phyloP scores from a whole-genome alignment of 2,888 invertebrate species.

The Liodrosophila aerea region DNA sequence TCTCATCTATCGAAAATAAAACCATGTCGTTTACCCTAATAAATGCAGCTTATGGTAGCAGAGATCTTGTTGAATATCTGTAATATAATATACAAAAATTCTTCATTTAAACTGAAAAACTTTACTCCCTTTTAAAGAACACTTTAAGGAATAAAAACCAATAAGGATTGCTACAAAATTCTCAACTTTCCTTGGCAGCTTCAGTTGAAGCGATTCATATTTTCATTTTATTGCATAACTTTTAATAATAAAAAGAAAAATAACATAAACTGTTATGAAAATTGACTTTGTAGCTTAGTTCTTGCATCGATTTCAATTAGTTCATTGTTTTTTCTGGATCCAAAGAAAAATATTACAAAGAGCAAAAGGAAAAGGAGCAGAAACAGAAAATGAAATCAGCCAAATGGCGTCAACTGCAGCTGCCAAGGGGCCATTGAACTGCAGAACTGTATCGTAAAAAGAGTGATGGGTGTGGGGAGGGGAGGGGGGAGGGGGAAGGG shows the following conservation, averaged over 20 bases:
- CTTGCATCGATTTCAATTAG: slow-evolving; percentile 25
- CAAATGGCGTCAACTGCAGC: slow-evolving; percentile 16
- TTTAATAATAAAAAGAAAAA: background rate
- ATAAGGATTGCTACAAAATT: too few species aligned
- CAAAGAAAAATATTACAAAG: slow-evolving; percentile 15
- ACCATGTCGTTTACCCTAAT: too few species aligned
- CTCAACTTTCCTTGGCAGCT: background rate
- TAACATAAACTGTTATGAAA: background rate
- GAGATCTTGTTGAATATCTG: too few species aligned
- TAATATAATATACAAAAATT: too few species aligned
- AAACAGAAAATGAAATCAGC: too few species aligned
- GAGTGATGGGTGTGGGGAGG: background rate
- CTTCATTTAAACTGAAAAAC: too few species aligned
- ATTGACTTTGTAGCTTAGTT: slow-evolving; percentile 10
- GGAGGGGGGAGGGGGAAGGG: background rate
- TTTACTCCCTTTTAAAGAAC: too few species aligned
- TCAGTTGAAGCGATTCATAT: background rate
- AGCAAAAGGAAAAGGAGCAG: slow-evolving; percentile 14
- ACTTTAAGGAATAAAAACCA: too few species aligned
- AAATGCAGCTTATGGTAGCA: too few species aligned
- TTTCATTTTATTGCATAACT: background rate
- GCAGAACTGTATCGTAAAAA: slow-evolving; percentile 20
- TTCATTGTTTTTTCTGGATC: slow-evolving; percentile 10
- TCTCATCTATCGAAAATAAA: too few species aligned
- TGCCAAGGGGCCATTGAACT: slow-evolving; percentile 31